A percentile compares a stretch with the other conserved stretches of the same genome.
Conservation (phyloP, 1,140 invertebrate genomes). For the Teleopsis dalmanni region DNA sequence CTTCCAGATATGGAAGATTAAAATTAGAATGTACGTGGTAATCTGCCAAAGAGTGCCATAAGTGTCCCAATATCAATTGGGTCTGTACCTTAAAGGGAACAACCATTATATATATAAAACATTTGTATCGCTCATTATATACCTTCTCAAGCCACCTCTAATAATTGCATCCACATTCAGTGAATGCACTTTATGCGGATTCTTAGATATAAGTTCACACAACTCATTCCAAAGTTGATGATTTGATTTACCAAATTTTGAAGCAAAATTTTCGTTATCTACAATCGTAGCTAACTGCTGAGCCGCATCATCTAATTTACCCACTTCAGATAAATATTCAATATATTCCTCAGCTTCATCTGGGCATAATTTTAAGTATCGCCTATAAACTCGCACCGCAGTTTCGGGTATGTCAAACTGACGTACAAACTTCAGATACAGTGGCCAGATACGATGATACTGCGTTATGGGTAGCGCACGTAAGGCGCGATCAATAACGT, state of each 20-base stretch:
- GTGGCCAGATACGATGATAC: conserved; percentile 94
- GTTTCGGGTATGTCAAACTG: conserved; percentile 89
- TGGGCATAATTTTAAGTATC: conserved; percentile 88
- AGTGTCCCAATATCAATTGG: conserved; percentile 94
- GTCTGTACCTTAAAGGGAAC: conserved; percentile 55
- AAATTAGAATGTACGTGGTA: conserved; percentile 96
- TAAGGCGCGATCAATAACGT: conserved; percentile 88
- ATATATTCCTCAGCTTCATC: conserved; percentile 97
- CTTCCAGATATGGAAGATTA: too few species aligned
- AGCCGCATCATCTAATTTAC: conserved; percentile 89
- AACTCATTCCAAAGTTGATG: conserved; percentile 99
- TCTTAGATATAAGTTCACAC: conserved; percentile 95
- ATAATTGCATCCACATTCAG: conserved; percentile 98
- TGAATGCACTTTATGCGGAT: conserved; percentile 88
- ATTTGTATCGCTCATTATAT: too few species aligned
- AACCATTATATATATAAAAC: conserved; percentile 2
- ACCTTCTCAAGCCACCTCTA: conserved; percentile 80
- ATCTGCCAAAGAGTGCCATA: conserved; percentile 98
- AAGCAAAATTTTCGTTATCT: conserved; percentile 94
- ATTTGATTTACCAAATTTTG: conserved; percentile 98
- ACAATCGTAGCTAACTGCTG: conserved; percentile 84
- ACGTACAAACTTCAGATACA: conserved; percentile 88
- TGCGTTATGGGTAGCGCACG: conserved; percentile 94
- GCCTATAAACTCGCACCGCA: conserved; percentile 84
- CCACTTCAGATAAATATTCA: conserved; percentile 80